phyloP scores from a whole-genome alignment of 2,113 vertebrate genomes.

The Symphodus melops region DNA sequence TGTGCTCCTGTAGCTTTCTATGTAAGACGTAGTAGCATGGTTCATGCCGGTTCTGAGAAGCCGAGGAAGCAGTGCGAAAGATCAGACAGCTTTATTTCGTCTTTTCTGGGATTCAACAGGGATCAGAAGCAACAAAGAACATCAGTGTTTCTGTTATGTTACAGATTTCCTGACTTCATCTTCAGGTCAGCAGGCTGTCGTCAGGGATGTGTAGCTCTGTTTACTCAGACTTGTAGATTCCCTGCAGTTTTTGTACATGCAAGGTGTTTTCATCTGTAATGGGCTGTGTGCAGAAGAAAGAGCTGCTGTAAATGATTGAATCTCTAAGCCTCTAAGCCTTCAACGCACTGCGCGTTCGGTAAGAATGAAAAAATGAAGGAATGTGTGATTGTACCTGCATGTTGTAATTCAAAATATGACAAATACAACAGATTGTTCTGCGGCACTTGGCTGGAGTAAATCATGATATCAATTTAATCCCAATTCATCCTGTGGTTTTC shows the following conservation, averaged over 20 bases:
- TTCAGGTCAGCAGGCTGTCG: slow-evolving; percentile 50
- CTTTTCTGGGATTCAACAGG: slow-evolving; percentile 46
- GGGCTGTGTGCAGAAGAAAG: slow-evolving; percentile 19
- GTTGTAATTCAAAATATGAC: not conserved
- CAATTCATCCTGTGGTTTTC: not conserved
- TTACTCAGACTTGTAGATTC: slow-evolving; percentile 33
- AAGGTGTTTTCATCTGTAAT: slow-evolving; percentile 3
- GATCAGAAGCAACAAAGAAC: slow-evolving; percentile 45
- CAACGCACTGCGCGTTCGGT: not conserved
- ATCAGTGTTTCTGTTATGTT: slow-evolving; percentile 4
- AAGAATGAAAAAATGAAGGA: slow-evolving; percentile 14
- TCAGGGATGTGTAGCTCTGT: slow-evolving; percentile 41
- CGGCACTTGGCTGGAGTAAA: too few relatives aligned
- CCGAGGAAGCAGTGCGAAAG: slow-evolving; percentile 16
- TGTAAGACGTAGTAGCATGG: slow-evolving; percentile 6
- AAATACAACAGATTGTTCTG: not conserved
- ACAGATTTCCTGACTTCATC: slow-evolving; percentile 40
- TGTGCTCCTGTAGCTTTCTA: slow-evolving; percentile 7
- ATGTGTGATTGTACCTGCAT: slow-evolving; percentile 7
- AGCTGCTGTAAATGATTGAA: slow-evolving; percentile 10
- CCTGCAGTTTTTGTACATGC: not conserved
- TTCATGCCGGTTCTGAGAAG: slow-evolving; percentile 32
- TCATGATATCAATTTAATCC: too few relatives aligned
- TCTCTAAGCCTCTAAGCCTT: not conserved
- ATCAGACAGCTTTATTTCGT: slow-evolving; percentile 27